Base-by-base conservation (phyloP, 2,797 vertebrate genomes). In the Anomalospiza imberbis region DNA sequence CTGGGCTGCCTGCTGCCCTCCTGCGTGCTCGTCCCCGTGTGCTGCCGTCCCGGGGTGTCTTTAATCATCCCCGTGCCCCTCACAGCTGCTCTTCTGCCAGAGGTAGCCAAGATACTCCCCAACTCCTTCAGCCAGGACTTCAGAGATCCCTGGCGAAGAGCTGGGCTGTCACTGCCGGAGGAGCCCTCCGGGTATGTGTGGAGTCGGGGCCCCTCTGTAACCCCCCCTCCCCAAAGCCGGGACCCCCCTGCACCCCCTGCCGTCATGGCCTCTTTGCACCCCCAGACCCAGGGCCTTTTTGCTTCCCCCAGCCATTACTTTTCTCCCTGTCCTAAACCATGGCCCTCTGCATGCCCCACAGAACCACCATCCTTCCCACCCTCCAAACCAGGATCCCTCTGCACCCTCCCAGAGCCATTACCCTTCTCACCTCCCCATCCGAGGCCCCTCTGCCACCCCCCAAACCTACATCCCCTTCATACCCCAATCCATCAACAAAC, bases 61-160 rank as follows among this genome's bases (percentile, higher is more conserved):
- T 19, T 70, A 61, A 51, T 34, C 21, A 1, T 7, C 54, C 10
- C 0, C 4, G 17, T 42, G 22, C n/a, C 19, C 40, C 4, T 60
- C 81, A 61, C 47, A 38, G 57, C 70, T 81, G 71, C 90, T 82
- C 73, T 81, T 84, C 94, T 88, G 88, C 55, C 96, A 99, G 98
- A 98, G 82, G 98, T 98, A 94, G 98, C 98, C 94, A 99, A 98
- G 97, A 98, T 99, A 89, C 82, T 99, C 85, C 98, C 98, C 13
- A 97, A 96, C 88, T 98, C 98, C 93, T 99, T 98, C 97, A 98
- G 98, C 96, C 97, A 97, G 97, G 98, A 98, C 97, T 98, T 98
- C 95, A 98, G 98, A 95, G 98, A 98, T 94, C 98, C 98, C 21
- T 98, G 98, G 98, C 97, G 95, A 88, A 98, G 98, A 96, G 97